phyloP scores from a whole-genome alignment of 2,888 invertebrate species.

The Pseudanteris insignis region DNA sequence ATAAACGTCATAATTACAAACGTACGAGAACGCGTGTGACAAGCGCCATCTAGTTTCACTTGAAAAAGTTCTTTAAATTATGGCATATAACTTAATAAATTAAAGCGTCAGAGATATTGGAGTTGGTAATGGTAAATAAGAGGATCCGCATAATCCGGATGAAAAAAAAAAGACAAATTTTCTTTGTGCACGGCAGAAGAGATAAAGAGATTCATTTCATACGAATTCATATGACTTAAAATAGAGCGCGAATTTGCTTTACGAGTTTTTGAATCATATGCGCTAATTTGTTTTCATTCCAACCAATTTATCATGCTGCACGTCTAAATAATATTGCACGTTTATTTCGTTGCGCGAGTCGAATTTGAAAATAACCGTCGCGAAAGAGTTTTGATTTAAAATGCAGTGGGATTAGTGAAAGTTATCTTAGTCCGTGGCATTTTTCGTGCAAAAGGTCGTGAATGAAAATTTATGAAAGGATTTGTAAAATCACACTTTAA shows the following conservation, averaged over 20 bases:
- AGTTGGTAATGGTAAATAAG: slow-evolving; percentile 24
- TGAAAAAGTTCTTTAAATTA: slow-evolving; percentile 7
- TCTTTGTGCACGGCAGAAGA: slow-evolving; percentile 10
- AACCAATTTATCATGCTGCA: slow-evolving; percentile 1
- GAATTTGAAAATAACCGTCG: slow-evolving; percentile 7
- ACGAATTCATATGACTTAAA: slow-evolving; percentile 15
- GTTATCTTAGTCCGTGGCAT: slow-evolving; percentile 18
- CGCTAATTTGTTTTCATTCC: slow-evolving; percentile 19
- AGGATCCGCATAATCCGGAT: slow-evolving; percentile 23
- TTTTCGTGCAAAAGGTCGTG: slow-evolving; percentile 10
- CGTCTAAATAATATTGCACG: background rate
- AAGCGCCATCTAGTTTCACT: no score
- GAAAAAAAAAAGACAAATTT: slow-evolving; percentile 25
- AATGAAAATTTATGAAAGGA: slow-evolving; percentile 37
- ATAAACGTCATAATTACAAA: no score
- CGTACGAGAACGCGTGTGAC: no score
- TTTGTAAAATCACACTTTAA: slow-evolving; percentile 34
- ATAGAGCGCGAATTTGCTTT: slow-evolving; percentile 1
- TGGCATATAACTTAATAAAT: slow-evolving; percentile 18
- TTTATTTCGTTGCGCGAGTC: background rate
- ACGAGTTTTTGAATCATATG: background rate
- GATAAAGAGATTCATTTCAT: slow-evolving; percentile 21
- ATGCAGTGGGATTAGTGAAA: slow-evolving; percentile 21
- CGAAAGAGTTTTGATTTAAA: slow-evolving; percentile 25
- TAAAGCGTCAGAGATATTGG: slow-evolving; percentile 18